Evolutionary conservation across 2,888 invertebrate species (phyloP), one percentile per base, ranked within the genome.

Genomic region (Phalangium opilio): DNA sequence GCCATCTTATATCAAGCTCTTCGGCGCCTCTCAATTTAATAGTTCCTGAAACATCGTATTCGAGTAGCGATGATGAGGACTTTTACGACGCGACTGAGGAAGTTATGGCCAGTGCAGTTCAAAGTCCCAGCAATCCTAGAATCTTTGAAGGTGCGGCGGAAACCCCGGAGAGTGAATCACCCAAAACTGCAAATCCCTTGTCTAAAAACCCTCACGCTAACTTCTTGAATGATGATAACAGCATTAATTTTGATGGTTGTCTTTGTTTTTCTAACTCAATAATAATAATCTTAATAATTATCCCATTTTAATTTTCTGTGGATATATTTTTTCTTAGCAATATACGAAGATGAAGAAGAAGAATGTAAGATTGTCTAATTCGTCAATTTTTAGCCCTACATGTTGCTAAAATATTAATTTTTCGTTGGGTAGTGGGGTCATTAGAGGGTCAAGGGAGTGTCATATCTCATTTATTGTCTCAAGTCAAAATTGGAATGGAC

Each of bases 401-500:
- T n/a, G n/a, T n/a, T n/a, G n/a, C n/a, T n/a, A n/a, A n/a, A n/a
- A n/a, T n/a, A n/a, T n/a, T n/a, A n/a, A n/a, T 34, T 34, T n/a
- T n/a, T 34, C 34, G 34, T 34, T 11, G n/a, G 11, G 45, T 61
- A 64, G 81, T 90, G 67, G 85, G 82, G 53, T 82, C 83, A 20
- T 83, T 96, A 76, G 93, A 96, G 69, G 83, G 81, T 62, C 95
- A 98, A 67, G 96, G 96, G 45, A 93, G 91, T 42, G 90, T 98
- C 58, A 85, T 98, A 60, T 84, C 87, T 50, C 96, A 99, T 69
- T 76, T 98, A 44, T 71, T 99, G 57, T 91, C 93, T 1, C 96
- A 96, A 71, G 93, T 96, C 55, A 87, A 91, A 69, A 93, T 96
- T 62, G 96, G 96, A 53, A 99, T 99, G 98, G 98, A 99, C 71